These are phyloP conservation scores for Ataeniobius toweri DNA, from an alignment of 2,797 vertebrate genomes.

Conservation along the genomic window DNA sequence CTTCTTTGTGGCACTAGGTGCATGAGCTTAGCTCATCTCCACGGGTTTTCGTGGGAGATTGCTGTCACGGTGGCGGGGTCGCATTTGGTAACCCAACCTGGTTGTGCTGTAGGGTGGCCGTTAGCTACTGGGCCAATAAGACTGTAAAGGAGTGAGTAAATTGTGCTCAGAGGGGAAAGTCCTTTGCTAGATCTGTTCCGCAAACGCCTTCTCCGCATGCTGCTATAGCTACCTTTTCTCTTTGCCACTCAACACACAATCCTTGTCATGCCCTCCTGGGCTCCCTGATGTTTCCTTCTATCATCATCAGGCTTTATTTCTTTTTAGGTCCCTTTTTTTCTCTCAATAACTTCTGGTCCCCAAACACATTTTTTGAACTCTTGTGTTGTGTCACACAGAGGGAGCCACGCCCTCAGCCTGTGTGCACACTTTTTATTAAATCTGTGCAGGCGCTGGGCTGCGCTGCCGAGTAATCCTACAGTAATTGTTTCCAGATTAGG, in stretches of 20 bases:
- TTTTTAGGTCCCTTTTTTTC: conserved; percentile 70
- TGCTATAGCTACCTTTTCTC: conserved; percentile 55
- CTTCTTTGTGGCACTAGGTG: conserved; percentile 89
- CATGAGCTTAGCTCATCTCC: conserved; percentile 92
- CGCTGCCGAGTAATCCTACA: conserved; percentile 83
- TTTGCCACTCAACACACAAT: conserved; percentile 52
- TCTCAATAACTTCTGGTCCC: conserved; percentile 81
- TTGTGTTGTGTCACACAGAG: conserved; percentile 74
- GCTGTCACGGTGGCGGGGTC: conserved; percentile 89
- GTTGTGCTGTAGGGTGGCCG: conserved; percentile 84
- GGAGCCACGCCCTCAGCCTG: conserved; percentile 82
- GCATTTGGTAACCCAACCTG: conserved; percentile 86
- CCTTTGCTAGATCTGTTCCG: conserved; percentile 53
- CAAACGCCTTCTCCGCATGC: conserved; percentile 49
- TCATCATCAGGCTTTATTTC: conserved; percentile 75
- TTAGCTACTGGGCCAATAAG: conserved; percentile 74
- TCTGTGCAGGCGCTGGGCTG: conserved; percentile 80
- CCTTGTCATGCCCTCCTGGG: conserved; percentile 42
- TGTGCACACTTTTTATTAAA: conserved; percentile 86
- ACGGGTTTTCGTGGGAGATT: conserved; percentile 89
- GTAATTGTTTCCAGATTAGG: conserved; percentile 88
- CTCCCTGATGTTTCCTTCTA: conserved; percentile 70
- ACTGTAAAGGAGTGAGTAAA: conserved; percentile 59
- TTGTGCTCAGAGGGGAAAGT: conserved; percentile 50
- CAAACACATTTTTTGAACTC: conserved; percentile 78